These are phyloP conservation scores for Napeogenes sylphis DNA, from an alignment of 2,888 invertebrate species.

Conservation along the genomic window DNA sequence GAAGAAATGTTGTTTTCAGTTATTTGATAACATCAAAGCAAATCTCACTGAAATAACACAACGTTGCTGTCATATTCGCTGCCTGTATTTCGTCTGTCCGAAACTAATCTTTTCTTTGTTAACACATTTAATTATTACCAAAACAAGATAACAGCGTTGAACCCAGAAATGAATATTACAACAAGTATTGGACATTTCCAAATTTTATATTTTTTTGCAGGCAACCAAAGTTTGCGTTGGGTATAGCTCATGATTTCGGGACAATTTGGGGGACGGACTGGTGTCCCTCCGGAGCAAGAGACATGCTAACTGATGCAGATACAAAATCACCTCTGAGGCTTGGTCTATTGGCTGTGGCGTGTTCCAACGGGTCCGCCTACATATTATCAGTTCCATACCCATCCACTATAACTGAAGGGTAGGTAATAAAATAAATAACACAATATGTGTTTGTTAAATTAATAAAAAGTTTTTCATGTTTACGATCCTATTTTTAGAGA, in stretches of 20 bases:
- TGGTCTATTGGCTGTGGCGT: constrained; percentile 84
- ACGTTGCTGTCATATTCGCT: too few relatives aligned
- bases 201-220: constrained; percentile 36
- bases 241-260: constrained; percentile 80
- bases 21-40: too few relatives aligned
- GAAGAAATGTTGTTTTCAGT: too few relatives aligned
- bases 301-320: constrained; percentile 35
- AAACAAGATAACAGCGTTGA: too few relatives aligned
- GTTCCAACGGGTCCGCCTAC: constrained; percentile 80
- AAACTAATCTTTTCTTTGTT: too few relatives aligned
- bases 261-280: constrained; percentile 84
- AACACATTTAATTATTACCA: too few relatives aligned
- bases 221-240: constrained; percentile 67
- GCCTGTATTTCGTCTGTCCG: too few relatives aligned
- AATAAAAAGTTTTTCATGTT: constrained; percentile 17
- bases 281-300: constrained; percentile 86
- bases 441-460: neutral
- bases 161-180: too few relatives aligned
- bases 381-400: constrained; percentile 79
- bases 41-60: too few relatives aligned
- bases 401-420: constrained; percentile 44
- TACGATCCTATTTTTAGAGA: constrained; percentile 43
- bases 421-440: constrained; percentile 26
- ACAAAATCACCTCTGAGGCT: constrained; percentile 57
- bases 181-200: too few relatives aligned